Conservation (phyloP, 2,113 vertebrate genomes). For the Nibea coibor region DNA sequence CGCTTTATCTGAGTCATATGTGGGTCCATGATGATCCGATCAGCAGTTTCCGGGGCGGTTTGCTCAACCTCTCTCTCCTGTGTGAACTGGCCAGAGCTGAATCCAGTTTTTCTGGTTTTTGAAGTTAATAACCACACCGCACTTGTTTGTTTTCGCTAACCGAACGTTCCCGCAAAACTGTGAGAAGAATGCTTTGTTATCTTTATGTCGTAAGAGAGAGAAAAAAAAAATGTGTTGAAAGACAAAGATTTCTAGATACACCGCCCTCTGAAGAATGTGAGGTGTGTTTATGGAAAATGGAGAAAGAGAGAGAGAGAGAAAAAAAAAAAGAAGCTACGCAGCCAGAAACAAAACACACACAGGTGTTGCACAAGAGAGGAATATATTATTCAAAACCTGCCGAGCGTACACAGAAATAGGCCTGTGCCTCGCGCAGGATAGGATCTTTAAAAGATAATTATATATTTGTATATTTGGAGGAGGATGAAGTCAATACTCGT, state of each 20-base stretch:
- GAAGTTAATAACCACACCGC: slow-evolving; percentile 46
- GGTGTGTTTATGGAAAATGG: slow-evolving; percentile 61
- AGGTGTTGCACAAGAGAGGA: slow-evolving; percentile 57
- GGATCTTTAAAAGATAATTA: slow-evolving; percentile 47
- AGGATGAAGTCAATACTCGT: slow-evolving; percentile 47
- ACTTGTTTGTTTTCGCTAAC: slow-evolving; percentile 63
- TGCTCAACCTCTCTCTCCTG: slow-evolving; percentile 16
- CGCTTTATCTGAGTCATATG: slow-evolving; percentile 12
- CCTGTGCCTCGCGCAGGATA: neutral
- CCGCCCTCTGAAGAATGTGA: slow-evolving; percentile 51
- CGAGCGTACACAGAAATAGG: slow-evolving; percentile 4
- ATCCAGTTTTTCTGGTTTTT: slow-evolving; percentile 77
- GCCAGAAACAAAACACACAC: slow-evolving; percentile 53
- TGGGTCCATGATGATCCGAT: slow-evolving; percentile 21
- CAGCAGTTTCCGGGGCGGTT: slow-evolving; percentile 37
- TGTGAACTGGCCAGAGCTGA: slow-evolving; percentile 15
- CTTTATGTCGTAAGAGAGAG: slow-evolving; percentile 25
- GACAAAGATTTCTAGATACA: slow-evolving; percentile 51
- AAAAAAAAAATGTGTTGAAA: slow-evolving; percentile 57
- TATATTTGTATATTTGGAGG: slow-evolving; percentile 43
- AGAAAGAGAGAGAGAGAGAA: neutral
- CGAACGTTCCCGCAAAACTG: slow-evolving; percentile 65
- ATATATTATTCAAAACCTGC: slow-evolving; percentile 42
- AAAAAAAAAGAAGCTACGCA: slow-evolving; percentile 60
- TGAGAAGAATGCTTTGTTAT: slow-evolving; percentile 69